These are phyloP conservation scores for Machaerirhynchus nigripectus DNA, from an alignment of 2,113 vertebrate genomes.

Conservation along the genomic window DNA sequence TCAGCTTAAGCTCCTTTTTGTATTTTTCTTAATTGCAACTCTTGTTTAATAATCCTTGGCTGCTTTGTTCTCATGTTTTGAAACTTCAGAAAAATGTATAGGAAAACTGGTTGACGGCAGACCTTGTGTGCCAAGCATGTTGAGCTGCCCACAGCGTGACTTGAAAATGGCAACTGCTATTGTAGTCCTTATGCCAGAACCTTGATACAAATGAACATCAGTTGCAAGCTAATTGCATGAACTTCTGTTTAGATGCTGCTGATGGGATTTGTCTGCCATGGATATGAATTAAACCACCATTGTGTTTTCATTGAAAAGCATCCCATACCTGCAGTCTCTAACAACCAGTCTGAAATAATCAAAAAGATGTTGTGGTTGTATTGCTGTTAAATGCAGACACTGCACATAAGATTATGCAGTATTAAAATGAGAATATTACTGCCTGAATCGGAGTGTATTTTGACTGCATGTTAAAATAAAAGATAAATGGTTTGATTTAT, in stretches of 20 bases:
- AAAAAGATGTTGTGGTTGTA: not conserved
- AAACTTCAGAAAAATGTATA: not conserved
- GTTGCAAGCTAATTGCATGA: not conserved
- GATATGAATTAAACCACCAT: not conserved
- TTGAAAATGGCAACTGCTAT: constrained; percentile 20
- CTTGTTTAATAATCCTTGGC: not conserved
- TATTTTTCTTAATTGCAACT: constrained; percentile 5
- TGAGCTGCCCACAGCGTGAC: not conserved
- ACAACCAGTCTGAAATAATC: not conserved
- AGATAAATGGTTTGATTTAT: not conserved
- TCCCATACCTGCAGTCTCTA: not conserved
- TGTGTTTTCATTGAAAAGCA: not conserved
- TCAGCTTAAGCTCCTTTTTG: constrained; percentile 13
- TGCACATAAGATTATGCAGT: not conserved
- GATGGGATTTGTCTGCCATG: not conserved
- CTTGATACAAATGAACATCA: not conserved
- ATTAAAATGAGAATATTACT: not conserved
- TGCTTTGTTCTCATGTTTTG: not conserved
- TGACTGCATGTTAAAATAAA: not conserved
- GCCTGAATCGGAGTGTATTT: not conserved
- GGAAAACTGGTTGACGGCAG: not conserved
- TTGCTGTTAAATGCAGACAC: not conserved
- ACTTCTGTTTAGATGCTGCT: not conserved
- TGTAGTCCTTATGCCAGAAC: not conserved
- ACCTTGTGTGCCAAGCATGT: not conserved